Evolutionary conservation across 2,113 vertebrate genomes (phyloP).

Genomic region (Nerophis lumbriciformis): DNA sequence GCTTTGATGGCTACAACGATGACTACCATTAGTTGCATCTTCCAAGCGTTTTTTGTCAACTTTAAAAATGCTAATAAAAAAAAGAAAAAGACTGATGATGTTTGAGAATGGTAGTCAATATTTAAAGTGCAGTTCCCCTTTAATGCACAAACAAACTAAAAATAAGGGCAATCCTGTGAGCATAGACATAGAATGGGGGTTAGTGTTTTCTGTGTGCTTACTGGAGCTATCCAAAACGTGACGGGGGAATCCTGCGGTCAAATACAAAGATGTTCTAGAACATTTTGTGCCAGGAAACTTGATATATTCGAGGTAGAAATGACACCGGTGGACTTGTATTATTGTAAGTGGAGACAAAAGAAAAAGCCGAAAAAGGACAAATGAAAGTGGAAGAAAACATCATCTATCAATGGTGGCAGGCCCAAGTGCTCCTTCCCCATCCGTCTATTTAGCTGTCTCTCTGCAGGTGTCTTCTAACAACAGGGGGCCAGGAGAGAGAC

Average conservation of each 20-base stretch:
- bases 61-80: too few relatives aligned
- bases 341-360: slow-evolving; percentile 7
- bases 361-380: slow-evolving; percentile 13
- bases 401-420: slow-evolving; percentile 20
- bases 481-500: slow-evolving; percentile 41
- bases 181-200: neutral
- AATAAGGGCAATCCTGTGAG: too few relatives aligned
- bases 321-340: slow-evolving; percentile 10
- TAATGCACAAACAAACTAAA: too few relatives aligned
- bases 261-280: neutral
- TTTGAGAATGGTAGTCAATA: too few relatives aligned
- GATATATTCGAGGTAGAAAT: neutral
- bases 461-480: slow-evolving; percentile 56
- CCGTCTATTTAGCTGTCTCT: slow-evolving; percentile 49
- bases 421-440: slow-evolving; percentile 20
- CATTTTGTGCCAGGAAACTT: neutral
- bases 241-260: neutral
- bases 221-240: neutral
- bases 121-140: too few relatives aligned
- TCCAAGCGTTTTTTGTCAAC: too few relatives aligned
- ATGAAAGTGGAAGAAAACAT: slow-evolving; percentile 11
- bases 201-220: too few relatives aligned
- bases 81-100: too few relatives aligned
- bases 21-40: too few relatives aligned
- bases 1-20: too few relatives aligned